Evolutionary conservation across 1,140 invertebrate species (phyloP), one percentile per base, ranked within the genome.

Genomic region (Zelostemma sp.): DNA sequence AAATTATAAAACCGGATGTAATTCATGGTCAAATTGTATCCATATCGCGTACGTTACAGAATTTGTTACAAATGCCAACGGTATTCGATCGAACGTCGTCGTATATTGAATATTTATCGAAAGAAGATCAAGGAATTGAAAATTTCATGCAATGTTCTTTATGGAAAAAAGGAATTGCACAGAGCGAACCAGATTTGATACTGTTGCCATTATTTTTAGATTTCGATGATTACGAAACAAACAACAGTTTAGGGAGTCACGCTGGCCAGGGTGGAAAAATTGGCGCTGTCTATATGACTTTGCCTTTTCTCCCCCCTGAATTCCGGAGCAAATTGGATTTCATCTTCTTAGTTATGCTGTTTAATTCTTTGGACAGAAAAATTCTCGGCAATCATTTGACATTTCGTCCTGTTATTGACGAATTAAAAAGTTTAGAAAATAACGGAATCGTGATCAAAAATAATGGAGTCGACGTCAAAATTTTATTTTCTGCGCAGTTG

Each of bases 121-220:
- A 25, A 25, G 8, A 25, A 4, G 21, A 47, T 21, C n/a, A 47
- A 21, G 16, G 21, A 2, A 21, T 21, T n/a, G 17, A 9, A 19
- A 47, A 47, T 47, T 47, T 47, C 12, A 47, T 47, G 8, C 45
- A 47, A 21, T 17, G 45, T 21, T 47, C 45, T 9, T 21, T 47
- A 19, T 47, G 45, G 45, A 17, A 47, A 47, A 19, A 47, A 8
- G n/a, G 18, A 11, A 47, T 18, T 19, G 18, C 17, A 19, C 19
- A n/a, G 1, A 19, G 21, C 21, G 21, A 25, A 25, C 5, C 18
- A 19, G 12, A 47, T 21, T 19, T 4, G 21, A 47, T 19, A 21
- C 11, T 47, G 12, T 47, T 47, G 21, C 45, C 45, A 19, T 21
- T 47, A 21, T 47, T 47, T 12, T 21, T 47, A 21, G 12, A 47